phyloP scores from a whole-genome alignment of 2,797 vertebrate species.

The Macroramphosus scolopax region DNA sequence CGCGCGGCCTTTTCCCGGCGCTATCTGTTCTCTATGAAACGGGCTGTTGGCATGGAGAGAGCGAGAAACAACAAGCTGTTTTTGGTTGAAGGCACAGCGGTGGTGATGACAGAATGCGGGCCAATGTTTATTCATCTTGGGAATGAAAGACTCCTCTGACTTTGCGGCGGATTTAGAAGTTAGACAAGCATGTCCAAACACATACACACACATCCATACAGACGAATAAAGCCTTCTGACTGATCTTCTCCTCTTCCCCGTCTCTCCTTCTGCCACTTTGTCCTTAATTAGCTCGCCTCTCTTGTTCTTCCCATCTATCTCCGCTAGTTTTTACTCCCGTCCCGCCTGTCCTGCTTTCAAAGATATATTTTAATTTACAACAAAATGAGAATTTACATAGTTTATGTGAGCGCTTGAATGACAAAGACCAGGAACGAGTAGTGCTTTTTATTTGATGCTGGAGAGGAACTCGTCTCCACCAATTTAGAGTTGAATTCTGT shows the following conservation, averaged over 20 bases:
- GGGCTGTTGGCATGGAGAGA: slow-evolving; percentile 10
- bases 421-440: slow-evolving; percentile 7
- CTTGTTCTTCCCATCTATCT: slow-evolving; percentile 32
- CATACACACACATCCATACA: slow-evolving; percentile 7
- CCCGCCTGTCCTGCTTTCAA: slow-evolving; percentile 32
- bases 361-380: slow-evolving; percentile 27
- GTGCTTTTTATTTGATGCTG: slow-evolving; percentile 16
- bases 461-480: slow-evolving; percentile 6
- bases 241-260: slow-evolving; percentile 17
- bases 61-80: slow-evolving; percentile 22
- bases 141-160: slow-evolving; percentile 52
- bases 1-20: slow-evolving; percentile 7
- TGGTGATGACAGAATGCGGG: slow-evolving; percentile 35
- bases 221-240: slow-evolving; percentile 31
- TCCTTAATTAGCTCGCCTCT: slow-evolving; percentile 43
- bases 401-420: slow-evolving; percentile 20
- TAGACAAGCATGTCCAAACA: slow-evolving; percentile 43
- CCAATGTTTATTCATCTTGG: slow-evolving; percentile 47
- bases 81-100: slow-evolving; percentile 33
- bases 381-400: slow-evolving; percentile 30
- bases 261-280: slow-evolving; percentile 36
- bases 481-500: too few relatives aligned
- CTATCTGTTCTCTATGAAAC: slow-evolving; percentile 28
- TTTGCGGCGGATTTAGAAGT: slow-evolving; percentile 55
- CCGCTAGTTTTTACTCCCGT: slow-evolving; percentile 17